Conservation (phyloP, 2,797 vertebrate species). For the Helicolenus hilgendorfi region DNA sequence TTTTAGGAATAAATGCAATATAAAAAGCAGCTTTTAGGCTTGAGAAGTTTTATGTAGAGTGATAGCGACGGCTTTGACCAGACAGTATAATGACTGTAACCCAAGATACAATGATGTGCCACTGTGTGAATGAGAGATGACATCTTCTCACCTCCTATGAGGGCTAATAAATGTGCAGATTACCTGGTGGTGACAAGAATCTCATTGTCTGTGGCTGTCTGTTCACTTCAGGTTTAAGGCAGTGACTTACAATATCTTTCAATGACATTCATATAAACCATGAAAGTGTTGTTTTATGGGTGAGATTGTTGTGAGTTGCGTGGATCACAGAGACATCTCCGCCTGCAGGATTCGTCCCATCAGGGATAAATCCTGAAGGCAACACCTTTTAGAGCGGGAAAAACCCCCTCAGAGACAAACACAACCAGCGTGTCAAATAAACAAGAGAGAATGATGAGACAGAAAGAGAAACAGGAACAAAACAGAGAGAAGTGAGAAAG, state of each 20-base stretch:
- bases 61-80: not conserved
- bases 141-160: conserved; percentile 9
- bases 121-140: not conserved
- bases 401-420: not conserved
- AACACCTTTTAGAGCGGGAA: not conserved
- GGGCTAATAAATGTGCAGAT: conserved; percentile 31
- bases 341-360: not conserved
- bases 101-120: conserved; percentile 11
- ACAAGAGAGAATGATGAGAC: not conserved
- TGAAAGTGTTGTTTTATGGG: not conserved
- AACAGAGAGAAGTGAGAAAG: not conserved
- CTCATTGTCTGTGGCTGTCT: not conserved
- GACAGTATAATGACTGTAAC: not conserved
- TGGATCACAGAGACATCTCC: not conserved
- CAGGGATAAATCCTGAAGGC: not conserved
- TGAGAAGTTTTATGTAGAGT: not conserved
- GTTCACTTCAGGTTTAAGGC: not conserved
- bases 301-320: not conserved
- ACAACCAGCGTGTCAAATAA: not conserved
- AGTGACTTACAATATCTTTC: not conserved
- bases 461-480: not conserved
- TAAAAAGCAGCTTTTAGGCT: not conserved
- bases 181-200: not conserved
- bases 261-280: not conserved
- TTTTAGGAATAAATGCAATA: not conserved